A percentile compares a stretch with the other conserved stretches of the same genome.
Evolutionary conservation across 2,888 invertebrate genomes (phyloP).

Genomic region (Oscheius sp.): DNA sequence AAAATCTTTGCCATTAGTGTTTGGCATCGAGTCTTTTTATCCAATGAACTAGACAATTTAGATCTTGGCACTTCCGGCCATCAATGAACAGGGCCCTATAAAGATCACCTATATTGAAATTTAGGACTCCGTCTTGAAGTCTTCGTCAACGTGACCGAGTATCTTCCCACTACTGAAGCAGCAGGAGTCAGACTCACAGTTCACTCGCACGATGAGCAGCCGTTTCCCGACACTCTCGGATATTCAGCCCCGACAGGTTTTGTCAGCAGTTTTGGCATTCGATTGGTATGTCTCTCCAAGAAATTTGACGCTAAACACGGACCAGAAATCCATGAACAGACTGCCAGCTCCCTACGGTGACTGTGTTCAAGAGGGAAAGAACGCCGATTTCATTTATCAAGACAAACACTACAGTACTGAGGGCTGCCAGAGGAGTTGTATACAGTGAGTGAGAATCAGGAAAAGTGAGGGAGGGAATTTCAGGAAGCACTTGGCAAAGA

Average conservation of each 20-base stretch:
- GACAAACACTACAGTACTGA: slow-evolving; percentile 69
- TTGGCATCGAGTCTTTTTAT: too few species aligned
- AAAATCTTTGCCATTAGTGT: too few species aligned
- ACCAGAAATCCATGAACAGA: slow-evolving; percentile 67
- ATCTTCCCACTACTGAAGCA: slow-evolving; percentile 72
- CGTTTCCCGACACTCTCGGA: slow-evolving; percentile 71
- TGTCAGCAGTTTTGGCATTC: slow-evolving; percentile 70
- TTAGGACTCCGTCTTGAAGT: slow-evolving; percentile 70
- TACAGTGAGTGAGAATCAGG: slow-evolving; percentile 40
- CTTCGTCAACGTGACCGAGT: slow-evolving; percentile 71
- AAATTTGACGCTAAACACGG: too few species aligned
- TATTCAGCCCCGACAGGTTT: slow-evolving; percentile 73
- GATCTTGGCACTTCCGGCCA: too few species aligned
- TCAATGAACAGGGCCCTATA: too few species aligned
- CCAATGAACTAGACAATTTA: too few species aligned
- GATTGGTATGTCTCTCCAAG: slow-evolving; percentile 51
- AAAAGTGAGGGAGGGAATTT: too few species aligned
- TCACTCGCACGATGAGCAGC: slow-evolving; percentile 65
- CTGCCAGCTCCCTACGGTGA: slow-evolving; percentile 71
- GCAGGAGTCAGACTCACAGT: slow-evolving; percentile 71
- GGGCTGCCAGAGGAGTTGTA: slow-evolving; percentile 70
- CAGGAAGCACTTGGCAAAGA: slow-evolving; percentile 51
- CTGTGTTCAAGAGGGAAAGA: slow-evolving; percentile 66
- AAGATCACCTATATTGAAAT: background rate
- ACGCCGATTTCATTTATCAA: slow-evolving; percentile 67